phyloP scores from a whole-genome alignment of 2,113 vertebrate genomes.

The Cephalopterus ornatus region DNA sequence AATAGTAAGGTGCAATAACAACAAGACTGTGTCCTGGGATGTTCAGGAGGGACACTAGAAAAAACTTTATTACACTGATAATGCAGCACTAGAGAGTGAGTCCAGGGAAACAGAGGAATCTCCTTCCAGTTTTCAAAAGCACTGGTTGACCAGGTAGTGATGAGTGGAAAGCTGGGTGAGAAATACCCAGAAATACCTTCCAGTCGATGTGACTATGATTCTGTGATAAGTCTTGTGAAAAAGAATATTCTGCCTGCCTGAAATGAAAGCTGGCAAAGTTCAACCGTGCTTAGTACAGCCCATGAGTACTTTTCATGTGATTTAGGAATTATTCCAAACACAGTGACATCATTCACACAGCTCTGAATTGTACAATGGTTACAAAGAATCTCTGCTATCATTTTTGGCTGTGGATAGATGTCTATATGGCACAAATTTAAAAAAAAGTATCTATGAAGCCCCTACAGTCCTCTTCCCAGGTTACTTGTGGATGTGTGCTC shows the following conservation, averaged over 20 bases:
- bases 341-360: slow-evolving; percentile 40
- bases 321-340: slow-evolving; percentile 45
- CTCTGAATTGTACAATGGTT: background rate
- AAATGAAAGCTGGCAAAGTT: slow-evolving; percentile 23
- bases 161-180: background rate
- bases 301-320: slow-evolving; percentile 63
- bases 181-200: background rate
- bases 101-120: background rate
- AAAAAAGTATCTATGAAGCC: background rate
- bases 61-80: background rate
- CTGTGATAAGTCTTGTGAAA: background rate
- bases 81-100: background rate
- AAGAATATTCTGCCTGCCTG: slow-evolving; percentile 6
- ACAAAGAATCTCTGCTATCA: background rate
- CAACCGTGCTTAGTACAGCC: slow-evolving; percentile 3
- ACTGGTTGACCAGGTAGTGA: background rate
- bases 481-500: background rate
- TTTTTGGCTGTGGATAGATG: background rate
- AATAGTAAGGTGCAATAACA: background rate
- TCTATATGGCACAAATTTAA: background rate
- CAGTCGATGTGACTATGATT: background rate
- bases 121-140: background rate
- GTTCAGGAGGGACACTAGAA: background rate
- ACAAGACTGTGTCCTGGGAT: background rate
- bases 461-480: background rate